Evolutionary conservation across 2,888 invertebrate species (phyloP).

Genomic region (Hyles lineata): DNA sequence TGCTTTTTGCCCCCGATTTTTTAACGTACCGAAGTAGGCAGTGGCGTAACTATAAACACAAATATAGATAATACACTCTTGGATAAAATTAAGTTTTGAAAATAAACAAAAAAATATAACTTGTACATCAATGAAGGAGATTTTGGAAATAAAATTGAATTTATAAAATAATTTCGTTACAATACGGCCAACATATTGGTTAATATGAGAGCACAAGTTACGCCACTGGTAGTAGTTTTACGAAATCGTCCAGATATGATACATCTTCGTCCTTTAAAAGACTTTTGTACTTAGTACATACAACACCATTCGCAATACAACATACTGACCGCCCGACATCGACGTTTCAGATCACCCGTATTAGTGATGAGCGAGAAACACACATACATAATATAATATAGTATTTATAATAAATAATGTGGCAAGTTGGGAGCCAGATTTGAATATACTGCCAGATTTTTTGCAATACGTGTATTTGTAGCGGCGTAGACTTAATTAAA

Average conservation of each 20-base stretch:
- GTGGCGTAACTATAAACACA: conserved; percentile 5
- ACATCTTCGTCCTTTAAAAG: conserved; percentile 84
- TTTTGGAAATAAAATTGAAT: background rate
- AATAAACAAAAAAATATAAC: background rate
- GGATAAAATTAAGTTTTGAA: background rate
- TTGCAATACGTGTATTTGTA: conserved; percentile 16
- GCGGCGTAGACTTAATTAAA: conserved; percentile 16
- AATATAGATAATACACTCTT: background rate
- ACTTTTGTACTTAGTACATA: conserved; percentile 80
- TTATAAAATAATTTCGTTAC: background rate
- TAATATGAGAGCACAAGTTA: conserved; percentile 22
- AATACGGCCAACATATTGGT: background rate
- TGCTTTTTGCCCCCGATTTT: conserved; percentile 59
- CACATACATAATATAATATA: background rate
- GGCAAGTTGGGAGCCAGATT: background rate
- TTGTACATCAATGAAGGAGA: conserved; percentile 55
- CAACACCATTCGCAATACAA: conserved; percentile 59
- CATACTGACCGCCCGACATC: conserved; percentile 38
- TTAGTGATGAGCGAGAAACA: conserved; percentile 36
- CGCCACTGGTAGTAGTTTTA: conserved; percentile 44
- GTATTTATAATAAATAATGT: conserved; percentile 3
- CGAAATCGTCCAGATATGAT: conserved; percentile 76
- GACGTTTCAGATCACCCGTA: conserved; percentile 33
- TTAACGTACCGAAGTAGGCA: conserved; percentile 38
- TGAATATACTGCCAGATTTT: conserved; percentile 18